These are phyloP conservation scores for Symphodus melops DNA, from an alignment of 2,113 vertebrate species.

Conservation along the genomic window DNA sequence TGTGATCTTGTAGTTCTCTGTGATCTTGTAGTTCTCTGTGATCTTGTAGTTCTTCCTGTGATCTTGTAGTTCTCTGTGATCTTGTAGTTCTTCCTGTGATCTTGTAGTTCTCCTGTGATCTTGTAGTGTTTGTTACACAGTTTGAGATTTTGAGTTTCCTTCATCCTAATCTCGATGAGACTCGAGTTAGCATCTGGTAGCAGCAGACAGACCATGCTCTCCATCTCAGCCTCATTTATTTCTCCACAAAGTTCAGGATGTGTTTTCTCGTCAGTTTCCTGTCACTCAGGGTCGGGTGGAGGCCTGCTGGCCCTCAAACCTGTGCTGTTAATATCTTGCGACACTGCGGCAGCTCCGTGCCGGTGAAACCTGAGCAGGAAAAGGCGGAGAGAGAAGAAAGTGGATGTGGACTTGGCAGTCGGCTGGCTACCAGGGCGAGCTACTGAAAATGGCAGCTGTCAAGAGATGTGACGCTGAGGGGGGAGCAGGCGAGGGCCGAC, in stretches of 20 bases:
- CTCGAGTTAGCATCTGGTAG: not conserved
- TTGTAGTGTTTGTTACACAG: too few species aligned
- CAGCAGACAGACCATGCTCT: slow-evolving; percentile 25
- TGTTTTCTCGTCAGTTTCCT: slow-evolving; percentile 16
- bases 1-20: too few species aligned
- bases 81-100: too few species aligned
- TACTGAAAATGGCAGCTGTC: slow-evolving; percentile 85
- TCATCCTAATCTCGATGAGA: too few species aligned
- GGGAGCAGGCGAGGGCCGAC: slow-evolving; percentile 34
- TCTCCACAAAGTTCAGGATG: slow-evolving; percentile 29
- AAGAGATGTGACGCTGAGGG: slow-evolving; percentile 71
- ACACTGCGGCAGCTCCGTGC: slow-evolving; percentile 44
- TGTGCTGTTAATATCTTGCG: slow-evolving; percentile 55
- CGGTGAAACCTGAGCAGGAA: slow-evolving; percentile 60
- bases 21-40: too few species aligned
- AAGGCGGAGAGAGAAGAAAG: slow-evolving; percentile 63
- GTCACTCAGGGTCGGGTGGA: slow-evolving; percentile 1
- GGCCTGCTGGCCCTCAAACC: slow-evolving; percentile 30
- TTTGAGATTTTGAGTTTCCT: too few species aligned
- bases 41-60: too few species aligned
- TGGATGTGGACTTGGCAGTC: slow-evolving; percentile 62
- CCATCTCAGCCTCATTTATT: slow-evolving; percentile 10
- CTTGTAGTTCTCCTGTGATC: too few species aligned
- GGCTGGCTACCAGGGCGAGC: slow-evolving; percentile 43
- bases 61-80: too few species aligned